phyloP scores from a whole-genome alignment of 2,888 invertebrate species.

The Nyleta sp. region DNA sequence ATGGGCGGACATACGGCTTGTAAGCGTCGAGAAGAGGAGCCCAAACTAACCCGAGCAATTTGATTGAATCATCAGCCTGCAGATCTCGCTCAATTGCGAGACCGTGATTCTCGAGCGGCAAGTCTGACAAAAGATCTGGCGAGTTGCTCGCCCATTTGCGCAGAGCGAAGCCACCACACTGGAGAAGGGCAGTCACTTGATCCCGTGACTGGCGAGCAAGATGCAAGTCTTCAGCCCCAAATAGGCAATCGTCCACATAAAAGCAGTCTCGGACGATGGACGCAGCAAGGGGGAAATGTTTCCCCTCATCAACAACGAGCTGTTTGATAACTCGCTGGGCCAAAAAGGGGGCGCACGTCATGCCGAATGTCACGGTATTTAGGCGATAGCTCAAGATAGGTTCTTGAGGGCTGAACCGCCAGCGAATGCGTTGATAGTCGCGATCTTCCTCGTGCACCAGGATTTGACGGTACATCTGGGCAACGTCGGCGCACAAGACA shows the following conservation, averaged over 20 bases:
- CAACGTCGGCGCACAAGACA: neutral
- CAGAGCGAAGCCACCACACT: neutral
- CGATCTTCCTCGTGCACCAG: neutral
- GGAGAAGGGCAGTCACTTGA: neutral
- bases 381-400: neutral
- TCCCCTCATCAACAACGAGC: neutral
- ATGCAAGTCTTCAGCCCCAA: neutral
- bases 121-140: neutral
- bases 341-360: neutral
- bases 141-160: slow-evolving; percentile 4
- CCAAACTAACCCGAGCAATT: neutral
- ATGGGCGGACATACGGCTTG: neutral
- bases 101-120: neutral
- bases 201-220: neutral
- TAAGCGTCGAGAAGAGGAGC: neutral
- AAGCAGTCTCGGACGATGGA: neutral
- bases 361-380: neutral
- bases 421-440: slow-evolving; percentile 2
- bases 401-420: neutral
- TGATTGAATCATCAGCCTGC: neutral
- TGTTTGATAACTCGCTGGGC: slow-evolving; percentile 1
- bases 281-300: neutral
- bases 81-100: neutral
- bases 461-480: neutral
- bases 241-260: slow-evolving; percentile 5